Evolutionary conservation across 2,888 invertebrate genomes (phyloP).

Genomic region (Gnatocerus cornutus): DNA sequence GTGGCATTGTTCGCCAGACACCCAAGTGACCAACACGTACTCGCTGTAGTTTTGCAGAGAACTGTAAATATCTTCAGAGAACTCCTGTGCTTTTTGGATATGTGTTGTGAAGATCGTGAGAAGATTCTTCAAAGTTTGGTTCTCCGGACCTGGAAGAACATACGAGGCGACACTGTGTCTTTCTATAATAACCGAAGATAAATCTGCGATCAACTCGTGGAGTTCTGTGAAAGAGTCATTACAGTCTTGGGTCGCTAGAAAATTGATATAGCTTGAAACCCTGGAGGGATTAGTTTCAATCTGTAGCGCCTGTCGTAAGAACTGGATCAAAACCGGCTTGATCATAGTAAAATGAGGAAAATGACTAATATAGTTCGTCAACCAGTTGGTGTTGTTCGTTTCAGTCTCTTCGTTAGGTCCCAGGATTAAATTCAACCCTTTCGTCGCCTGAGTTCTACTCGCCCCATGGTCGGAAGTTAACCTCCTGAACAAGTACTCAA

Average conservation of each 20-base stretch:
- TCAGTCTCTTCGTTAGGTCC: slow-evolving; percentile 70
- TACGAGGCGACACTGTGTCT: slow-evolving; percentile 89
- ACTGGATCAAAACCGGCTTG: slow-evolving; percentile 79
- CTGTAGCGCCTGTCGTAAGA: slow-evolving; percentile 89
- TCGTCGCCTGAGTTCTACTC: slow-evolving; percentile 84
- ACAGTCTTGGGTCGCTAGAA: slow-evolving; percentile 84
- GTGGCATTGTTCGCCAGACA: slow-evolving; percentile 81
- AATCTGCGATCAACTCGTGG: slow-evolving; percentile 82
- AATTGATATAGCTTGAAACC: slow-evolving; percentile 88
- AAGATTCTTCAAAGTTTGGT: slow-evolving; percentile 80
- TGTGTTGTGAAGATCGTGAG: slow-evolving; percentile 84
- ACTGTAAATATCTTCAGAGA: slow-evolving; percentile 75
- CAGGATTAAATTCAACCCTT: slow-evolving; percentile 69
- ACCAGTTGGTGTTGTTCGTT: slow-evolving; percentile 71
- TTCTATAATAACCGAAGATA: slow-evolving; percentile 94
- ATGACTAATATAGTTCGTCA: slow-evolving; percentile 78
- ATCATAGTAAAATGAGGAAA: slow-evolving; percentile 87
- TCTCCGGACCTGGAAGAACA: slow-evolving; percentile 72
- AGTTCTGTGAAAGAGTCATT: slow-evolving; percentile 80
- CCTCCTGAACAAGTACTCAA: slow-evolving; percentile 91
- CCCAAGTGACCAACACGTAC: slow-evolving; percentile 85
- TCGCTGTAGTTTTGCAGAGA: slow-evolving; percentile 74
- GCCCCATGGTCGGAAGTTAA: slow-evolving; percentile 87
- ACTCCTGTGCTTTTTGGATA: slow-evolving; percentile 80
- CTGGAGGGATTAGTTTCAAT: slow-evolving; percentile 91